Evolutionary conservation across 2,888 invertebrate genomes (phyloP).

Genomic region (Helleia helle): DNA sequence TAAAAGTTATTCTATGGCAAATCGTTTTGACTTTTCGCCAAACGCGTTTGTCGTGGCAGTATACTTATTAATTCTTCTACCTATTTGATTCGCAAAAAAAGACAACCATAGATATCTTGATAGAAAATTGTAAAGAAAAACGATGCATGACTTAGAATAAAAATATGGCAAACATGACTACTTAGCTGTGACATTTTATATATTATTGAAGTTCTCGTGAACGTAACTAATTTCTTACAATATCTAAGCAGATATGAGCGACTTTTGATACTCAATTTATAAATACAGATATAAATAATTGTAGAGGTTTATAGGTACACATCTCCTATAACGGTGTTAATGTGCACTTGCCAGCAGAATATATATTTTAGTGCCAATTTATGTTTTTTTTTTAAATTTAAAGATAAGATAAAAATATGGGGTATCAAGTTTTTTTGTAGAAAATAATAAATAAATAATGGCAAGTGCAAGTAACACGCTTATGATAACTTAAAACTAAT

Average conservation of each 20-base stretch:
- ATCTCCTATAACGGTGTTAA: conserved; percentile 41
- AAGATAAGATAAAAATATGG: conserved; percentile 4
- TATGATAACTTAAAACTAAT: conserved; percentile 52
- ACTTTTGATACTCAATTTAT: conserved; percentile 46
- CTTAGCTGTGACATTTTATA: conserved; percentile 14
- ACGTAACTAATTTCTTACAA: conserved; percentile 26
- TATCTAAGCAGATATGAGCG: conserved; percentile 66
- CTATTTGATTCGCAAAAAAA: background rate
- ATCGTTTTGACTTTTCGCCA: background rate
- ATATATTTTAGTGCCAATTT: background rate
- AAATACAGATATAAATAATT: conserved; percentile 37
- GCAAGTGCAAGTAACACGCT: conserved; percentile 25
- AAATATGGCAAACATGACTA: conserved; percentile 22
- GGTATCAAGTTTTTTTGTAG: background rate
- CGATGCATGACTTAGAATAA: background rate
- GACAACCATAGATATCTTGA: background rate
- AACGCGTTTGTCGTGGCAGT: conserved; percentile 3
- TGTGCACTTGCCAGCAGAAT: conserved; percentile 27
- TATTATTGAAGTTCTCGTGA: conserved; percentile 9
- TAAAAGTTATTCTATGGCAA: background rate
- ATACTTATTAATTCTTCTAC: conserved; percentile 4
- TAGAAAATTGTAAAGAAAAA: background rate
- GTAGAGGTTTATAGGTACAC: conserved; percentile 42
- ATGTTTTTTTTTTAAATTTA: conserved; percentile 6
- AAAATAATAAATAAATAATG: conserved; percentile 4